Evolutionary conservation across 2,797 vertebrate species (phyloP).

Genomic region (Pangasius sanitwongsei): DNA sequence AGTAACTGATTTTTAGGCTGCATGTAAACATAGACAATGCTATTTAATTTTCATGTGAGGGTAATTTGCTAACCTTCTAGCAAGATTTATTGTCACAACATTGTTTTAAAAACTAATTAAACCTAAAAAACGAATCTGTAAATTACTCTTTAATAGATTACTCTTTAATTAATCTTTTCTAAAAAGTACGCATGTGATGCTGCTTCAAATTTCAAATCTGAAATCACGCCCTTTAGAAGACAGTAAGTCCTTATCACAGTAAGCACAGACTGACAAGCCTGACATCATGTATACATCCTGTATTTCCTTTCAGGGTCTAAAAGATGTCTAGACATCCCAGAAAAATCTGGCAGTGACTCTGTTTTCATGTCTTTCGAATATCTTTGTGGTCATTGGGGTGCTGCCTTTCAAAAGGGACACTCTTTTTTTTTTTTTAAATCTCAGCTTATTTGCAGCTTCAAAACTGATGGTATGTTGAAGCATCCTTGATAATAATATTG

Average conservation of each 20-base stretch:
- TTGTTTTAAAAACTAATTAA: background rate
- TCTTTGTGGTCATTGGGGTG: background rate
- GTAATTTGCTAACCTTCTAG: background rate
- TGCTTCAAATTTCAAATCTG: background rate
- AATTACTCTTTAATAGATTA: background rate
- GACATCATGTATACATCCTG: background rate
- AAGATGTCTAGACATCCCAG: background rate
- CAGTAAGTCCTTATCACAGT: background rate
- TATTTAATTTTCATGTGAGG: background rate
- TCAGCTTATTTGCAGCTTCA: background rate
- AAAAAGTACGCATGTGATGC: background rate
- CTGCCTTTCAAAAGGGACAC: background rate
- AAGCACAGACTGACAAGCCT: background rate
- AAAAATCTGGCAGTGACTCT: background rate
- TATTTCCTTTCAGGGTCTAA: background rate
- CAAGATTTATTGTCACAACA: background rate
- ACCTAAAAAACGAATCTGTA: background rate
- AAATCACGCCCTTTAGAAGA: background rate
- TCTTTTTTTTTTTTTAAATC: background rate
- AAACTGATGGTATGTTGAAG: background rate
- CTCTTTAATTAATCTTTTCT: background rate
- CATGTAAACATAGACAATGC: background rate
- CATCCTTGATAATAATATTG: background rate
- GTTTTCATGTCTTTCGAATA: background rate
- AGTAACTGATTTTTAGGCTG: background rate